A percentile compares a stretch with the other conserved stretches of the same genome.
phyloP scores from a whole-genome alignment of 2,797 vertebrate species.

The Meda fulgida region DNA sequence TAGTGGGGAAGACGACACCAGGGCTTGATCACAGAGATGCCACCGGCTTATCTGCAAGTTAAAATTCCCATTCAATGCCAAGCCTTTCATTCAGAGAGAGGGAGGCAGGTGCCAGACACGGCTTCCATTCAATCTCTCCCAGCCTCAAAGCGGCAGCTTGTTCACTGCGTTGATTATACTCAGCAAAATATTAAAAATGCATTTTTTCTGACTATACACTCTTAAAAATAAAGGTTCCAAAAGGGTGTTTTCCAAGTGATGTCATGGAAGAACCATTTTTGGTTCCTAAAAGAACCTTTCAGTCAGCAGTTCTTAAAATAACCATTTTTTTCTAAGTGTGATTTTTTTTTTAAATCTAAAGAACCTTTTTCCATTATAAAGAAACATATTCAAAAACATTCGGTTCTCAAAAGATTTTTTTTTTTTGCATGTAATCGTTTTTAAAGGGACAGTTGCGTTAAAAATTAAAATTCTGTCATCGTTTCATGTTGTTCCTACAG shows the following conservation, averaged over 20 bases:
- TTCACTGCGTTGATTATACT: neutral
- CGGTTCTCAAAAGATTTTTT: too few relatives aligned
- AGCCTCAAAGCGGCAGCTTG: slow-evolving; percentile 14
- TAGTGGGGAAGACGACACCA: slow-evolving; percentile 68
- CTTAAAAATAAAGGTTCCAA: neutral
- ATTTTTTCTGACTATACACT: neutral
- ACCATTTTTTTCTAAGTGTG: neutral
- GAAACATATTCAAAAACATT: too few relatives aligned
- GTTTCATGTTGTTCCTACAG: too few relatives aligned
- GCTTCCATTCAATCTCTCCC: neutral
- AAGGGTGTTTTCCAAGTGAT: neutral
- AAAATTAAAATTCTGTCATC: too few relatives aligned
- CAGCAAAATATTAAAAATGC: neutral
- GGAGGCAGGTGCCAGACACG: slow-evolving; percentile 41
- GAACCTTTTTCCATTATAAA: neutral
- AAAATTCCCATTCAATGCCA: slow-evolving; percentile 69
- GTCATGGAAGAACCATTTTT: neutral
- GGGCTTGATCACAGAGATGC: slow-evolving; percentile 72
- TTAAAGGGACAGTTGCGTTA: too few relatives aligned
- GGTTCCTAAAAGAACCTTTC: too few relatives aligned
- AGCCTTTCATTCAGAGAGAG: slow-evolving; percentile 72
- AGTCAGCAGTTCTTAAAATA: neutral
- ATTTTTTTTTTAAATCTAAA: neutral
- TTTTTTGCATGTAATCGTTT: too few relatives aligned
- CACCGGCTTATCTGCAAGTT: slow-evolving; percentile 82